Evolutionary conservation across 2,113 vertebrate genomes (phyloP), one percentile per base, ranked within the genome.

Genomic region (Crotalus tigris): DNA sequence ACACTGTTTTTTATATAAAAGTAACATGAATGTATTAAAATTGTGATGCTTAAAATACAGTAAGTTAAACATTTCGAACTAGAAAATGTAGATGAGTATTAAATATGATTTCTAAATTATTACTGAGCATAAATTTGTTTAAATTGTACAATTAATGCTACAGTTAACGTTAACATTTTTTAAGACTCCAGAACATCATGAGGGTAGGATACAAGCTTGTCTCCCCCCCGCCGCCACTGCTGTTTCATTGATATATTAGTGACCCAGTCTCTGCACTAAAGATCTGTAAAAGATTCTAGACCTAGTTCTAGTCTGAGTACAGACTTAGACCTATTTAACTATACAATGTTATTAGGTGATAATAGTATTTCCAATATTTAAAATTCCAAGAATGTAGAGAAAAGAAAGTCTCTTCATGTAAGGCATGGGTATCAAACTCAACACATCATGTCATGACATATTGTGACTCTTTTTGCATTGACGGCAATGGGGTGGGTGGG

Each of bases 211-310:
- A 81, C 6, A 39, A 39, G 5, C 69, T 81, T 81, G n/a, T 39
- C 69, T 39, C 8, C 12, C 1, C 3, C 5, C n/a, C 6, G n/a
- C 1, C 3, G 2, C n/a, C n/a, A n/a, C 17, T 2, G 15, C 6
- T 19, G 69, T 39, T 81, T 81, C n/a, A 81, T 8, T 81, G 69
- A 19, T 81, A 81, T 39, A 81, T 39, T 81, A 81, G 33, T 87
- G 46, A 6, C 46, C 46, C 4, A 29, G 23, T 49, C 85, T 87
- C 39, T 87, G 24, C 46, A 51, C 26, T 87, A 1, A 51, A 24
- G 23, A 51, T 29, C 46, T 51, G 12, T 87, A 87, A 87, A 87
- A 87, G 2, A 86, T 49, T 44, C 44, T 17, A 86, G 85, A 44
- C 12, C 19, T 49, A 86, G 44, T 46, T 86, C 85, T 49, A 12